Base-by-base conservation (phyloP, 2,888 invertebrate species). In the Polyommatus icarus region DNA sequence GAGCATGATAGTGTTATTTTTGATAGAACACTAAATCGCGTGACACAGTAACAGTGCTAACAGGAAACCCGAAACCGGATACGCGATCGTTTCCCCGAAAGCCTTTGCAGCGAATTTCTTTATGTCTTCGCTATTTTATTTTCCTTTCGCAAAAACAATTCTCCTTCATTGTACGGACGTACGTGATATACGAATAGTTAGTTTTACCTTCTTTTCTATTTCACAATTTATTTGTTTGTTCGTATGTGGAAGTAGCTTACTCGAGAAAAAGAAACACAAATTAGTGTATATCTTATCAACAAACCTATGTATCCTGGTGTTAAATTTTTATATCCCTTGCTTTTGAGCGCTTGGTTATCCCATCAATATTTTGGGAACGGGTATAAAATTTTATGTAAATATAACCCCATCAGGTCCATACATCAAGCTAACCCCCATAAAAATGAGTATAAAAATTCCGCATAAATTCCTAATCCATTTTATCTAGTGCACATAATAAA, bases 41-140 rank as follows among this genome's bases (percentile, higher is more conserved):
- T 89, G 89, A 84, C 84, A 82, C 77, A 79, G 82, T 83, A 84
- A 86, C 85, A 83, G 81, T 81, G 83, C 82, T 79, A 83, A 80
- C 77, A 82, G 86, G 86, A 88, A 87, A 81, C 83, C 83, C 82
- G 83, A 85, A 84, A 86, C 86, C 88, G 90, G 90, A 90, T 88
- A 86, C 82, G 83, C 83, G 84, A 84, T 84, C 84, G 86, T 84
- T 82, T 85, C 86, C 85, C 84, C 80, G 82, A 84, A 85, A 85
- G 83, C 83, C 83, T 84, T 80, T 79, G 79, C 79, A 79, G 81
- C 81, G 82, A 84, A 83, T 83, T 83, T 83, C 83, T 83, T 82
- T 82, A 82, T 83, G 82, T 83, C 84, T 83, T 85, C 84, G 84
- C 79, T 72, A 71, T 36, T 72, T 72, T 24, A 73, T 36, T 59